These are phyloP conservation scores for Laticauda colubrina DNA, from an alignment of 2,113 vertebrate genomes.

Conservation along the genomic window DNA sequence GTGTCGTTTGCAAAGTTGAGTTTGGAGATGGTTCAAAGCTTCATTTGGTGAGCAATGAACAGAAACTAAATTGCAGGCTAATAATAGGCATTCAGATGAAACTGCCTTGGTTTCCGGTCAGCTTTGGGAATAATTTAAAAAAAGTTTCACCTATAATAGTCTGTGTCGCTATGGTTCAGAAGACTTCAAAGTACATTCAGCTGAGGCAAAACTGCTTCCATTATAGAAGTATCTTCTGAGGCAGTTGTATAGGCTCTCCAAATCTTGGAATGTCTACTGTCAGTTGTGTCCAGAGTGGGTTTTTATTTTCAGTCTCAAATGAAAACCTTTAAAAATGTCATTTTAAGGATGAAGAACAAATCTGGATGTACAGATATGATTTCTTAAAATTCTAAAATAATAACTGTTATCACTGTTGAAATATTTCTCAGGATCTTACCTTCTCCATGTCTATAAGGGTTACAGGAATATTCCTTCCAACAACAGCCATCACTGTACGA, in stretches of 20 bases:
- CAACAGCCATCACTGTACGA: constrained; percentile 90
- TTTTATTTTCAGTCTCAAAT: neutral
- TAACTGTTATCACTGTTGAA: neutral
- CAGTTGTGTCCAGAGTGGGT: neutral
- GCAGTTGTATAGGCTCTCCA: neutral
- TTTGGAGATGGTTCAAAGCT: neutral
- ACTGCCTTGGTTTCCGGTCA: neutral
- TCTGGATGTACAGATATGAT: neutral
- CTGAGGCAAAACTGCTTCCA: neutral
- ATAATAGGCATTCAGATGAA: neutral
- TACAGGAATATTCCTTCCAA: constrained; percentile 95
- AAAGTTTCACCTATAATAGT: neutral
- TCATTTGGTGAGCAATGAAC: neutral
- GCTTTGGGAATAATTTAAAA: neutral
- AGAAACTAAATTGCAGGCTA: neutral
- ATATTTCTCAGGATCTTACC: constrained; percentile 69
- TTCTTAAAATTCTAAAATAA: neutral
- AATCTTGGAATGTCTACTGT: neutral
- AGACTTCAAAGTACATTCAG: neutral
- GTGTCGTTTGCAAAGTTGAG: neutral
- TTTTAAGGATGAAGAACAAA: neutral
- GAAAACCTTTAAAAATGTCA: neutral
- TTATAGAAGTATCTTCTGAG: neutral
- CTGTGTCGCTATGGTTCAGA: neutral
- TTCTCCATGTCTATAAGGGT: constrained; percentile 94